phyloP scores from a whole-genome alignment of 2,113 vertebrate species.

The Sceloporus undulatus region DNA sequence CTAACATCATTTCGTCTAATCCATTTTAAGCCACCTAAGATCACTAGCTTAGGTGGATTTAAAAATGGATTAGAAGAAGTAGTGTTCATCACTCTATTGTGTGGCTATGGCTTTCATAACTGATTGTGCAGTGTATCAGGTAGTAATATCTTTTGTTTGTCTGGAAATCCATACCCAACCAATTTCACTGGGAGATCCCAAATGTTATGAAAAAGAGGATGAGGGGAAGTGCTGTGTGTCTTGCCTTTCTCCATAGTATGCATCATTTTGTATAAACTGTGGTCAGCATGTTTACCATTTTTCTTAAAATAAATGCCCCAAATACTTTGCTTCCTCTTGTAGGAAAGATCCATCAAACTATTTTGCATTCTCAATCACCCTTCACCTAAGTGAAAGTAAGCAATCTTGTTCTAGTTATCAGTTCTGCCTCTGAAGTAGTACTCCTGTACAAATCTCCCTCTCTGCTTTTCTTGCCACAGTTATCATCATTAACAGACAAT shows the following conservation, averaged over 20 bases:
- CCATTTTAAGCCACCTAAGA: neutral
- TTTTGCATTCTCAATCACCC: neutral
- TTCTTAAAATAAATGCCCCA: neutral
- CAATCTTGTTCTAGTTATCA: neutral
- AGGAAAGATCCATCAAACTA: neutral
- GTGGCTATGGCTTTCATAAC: neutral
- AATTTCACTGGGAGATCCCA: neutral
- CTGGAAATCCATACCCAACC: neutral
- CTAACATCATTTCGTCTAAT: no score
- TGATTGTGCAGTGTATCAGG: neutral
- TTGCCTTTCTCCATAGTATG: neutral
- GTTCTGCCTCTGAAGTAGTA: neutral
- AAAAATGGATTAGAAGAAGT: neutral
- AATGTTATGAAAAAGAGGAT: neutral
- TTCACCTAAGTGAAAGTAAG: neutral
- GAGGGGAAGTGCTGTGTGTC: neutral
- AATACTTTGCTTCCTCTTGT: neutral
- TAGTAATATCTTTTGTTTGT: neutral
- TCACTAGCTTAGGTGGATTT: no score
- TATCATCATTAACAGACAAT: no score
- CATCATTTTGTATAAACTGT: neutral
- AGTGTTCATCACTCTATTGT: neutral
- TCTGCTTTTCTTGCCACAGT: neutral
- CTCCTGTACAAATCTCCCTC: conserved; percentile 24
- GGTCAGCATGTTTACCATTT: neutral